These are phyloP conservation scores for Lasioglossum calceatum DNA, from an alignment of 2,888 invertebrate species.

Conservation along the genomic window DNA sequence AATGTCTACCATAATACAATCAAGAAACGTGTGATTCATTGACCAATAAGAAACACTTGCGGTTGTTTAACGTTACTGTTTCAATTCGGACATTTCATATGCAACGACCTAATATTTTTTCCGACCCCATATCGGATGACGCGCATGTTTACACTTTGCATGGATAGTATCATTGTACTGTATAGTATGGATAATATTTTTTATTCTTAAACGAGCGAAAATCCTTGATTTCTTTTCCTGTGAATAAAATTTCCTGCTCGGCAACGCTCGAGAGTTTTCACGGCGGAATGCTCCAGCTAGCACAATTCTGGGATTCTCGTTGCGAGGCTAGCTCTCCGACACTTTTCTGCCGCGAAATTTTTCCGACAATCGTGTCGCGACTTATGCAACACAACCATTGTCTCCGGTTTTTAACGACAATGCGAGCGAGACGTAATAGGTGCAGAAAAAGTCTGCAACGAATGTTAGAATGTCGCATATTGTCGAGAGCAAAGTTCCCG, in stretches of 20 bases:
- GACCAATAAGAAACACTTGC: too few species aligned
- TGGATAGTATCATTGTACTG: too few species aligned
- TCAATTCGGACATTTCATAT: too few species aligned
- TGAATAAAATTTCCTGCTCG: constrained; percentile 9
- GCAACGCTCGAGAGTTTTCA: constrained; percentile 43
- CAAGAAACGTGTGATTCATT: too few species aligned
- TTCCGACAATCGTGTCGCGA: constrained; percentile 51
- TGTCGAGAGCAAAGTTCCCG: not conserved
- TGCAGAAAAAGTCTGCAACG: constrained; percentile 3
- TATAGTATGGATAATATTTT: too few species aligned
- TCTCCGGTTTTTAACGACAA: constrained; percentile 52
- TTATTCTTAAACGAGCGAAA: not conserved
- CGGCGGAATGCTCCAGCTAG: constrained; percentile 18
- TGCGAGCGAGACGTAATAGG: constrained; percentile 29
- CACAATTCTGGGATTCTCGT: constrained; percentile 70
- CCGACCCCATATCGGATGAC: too few species aligned
- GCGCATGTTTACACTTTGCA: too few species aligned
- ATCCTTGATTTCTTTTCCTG: not conserved
- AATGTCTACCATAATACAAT: too few species aligned
- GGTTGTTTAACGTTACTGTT: too few species aligned
- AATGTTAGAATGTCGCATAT: not conserved
- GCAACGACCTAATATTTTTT: too few species aligned
- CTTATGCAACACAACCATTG: constrained; percentile 65
- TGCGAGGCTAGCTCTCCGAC: constrained; percentile 26
- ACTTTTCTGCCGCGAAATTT: constrained; percentile 62